Conservation (phyloP, 2,888 invertebrate species). For the Hyalella azteca region DNA sequence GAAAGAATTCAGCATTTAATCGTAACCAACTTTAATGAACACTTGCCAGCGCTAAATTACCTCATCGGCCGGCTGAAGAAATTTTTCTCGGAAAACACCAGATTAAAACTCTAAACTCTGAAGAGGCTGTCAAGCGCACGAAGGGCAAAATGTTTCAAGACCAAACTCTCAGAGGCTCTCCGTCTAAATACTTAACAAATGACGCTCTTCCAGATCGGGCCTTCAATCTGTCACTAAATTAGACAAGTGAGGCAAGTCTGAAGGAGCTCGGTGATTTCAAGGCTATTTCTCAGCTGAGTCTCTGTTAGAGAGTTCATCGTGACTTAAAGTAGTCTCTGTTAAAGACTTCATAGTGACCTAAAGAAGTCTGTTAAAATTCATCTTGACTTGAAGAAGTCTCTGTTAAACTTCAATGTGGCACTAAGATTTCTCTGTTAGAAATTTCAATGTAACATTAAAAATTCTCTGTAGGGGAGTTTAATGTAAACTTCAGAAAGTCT, state of each 20-base stretch:
- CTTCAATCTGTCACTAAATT: slow-evolving; percentile 32
- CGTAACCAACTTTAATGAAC: too few relatives aligned
- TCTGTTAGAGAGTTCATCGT: too few relatives aligned
- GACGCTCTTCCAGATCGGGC: slow-evolving; percentile 14
- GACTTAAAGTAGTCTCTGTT: too few relatives aligned
- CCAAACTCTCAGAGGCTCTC: neutral
- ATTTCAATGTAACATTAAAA: too few relatives aligned
- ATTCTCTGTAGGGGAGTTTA: too few relatives aligned
- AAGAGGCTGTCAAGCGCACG: neutral
- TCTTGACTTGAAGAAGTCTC: too few relatives aligned
- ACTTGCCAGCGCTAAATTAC: neutral
- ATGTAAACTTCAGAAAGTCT: too few relatives aligned
- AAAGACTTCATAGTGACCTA: too few relatives aligned
- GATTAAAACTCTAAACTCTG: neutral
- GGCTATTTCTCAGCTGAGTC: neutral
- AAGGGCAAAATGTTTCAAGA: neutral
- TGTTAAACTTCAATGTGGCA: too few relatives aligned
- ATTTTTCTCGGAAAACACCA: neutral
- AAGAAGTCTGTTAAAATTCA: too few relatives aligned
- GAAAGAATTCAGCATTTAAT: too few relatives aligned
- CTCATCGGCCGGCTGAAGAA: neutral
- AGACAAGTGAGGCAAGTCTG: slow-evolving; percentile 24
- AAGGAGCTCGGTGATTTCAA: neutral
- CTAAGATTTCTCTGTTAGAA: too few relatives aligned
- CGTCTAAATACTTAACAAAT: slow-evolving; percentile 33